Base-by-base conservation (phyloP, 2,797 vertebrate species). In the Acropternis orthonyx region DNA sequence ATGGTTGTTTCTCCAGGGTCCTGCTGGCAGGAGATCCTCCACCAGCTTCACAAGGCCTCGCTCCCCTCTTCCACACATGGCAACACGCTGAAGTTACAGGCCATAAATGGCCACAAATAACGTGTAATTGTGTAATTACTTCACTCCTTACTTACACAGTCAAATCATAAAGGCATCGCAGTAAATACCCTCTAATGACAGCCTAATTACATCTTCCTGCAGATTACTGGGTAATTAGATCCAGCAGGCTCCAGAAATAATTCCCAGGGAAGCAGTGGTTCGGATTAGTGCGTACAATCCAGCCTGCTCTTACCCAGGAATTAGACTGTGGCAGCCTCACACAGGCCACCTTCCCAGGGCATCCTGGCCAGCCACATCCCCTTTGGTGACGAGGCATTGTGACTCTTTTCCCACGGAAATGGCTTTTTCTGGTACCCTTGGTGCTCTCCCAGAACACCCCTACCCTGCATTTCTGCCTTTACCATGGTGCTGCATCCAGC, bases 201-300 rank as follows among this genome's bases (percentile, higher is more conserved):
- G 94, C 92, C 93, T 97, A 97, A 97, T 97, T 97, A 97, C 95
- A 89, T 96, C 96, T 97, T 95, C 96, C 97, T 97, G 93, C 94
- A 96, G 96, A 97, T 96, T 97, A 96, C 96, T 36, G 91, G 89
- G 89, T 97, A 97, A 96, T 96, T 97, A 97, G 96, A 97, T 96
- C 95, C 92, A 96, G 92, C 93, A 96, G 94, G 94, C 92, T 96
- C 95, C 96, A 95, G 93, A 96, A 97, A 96, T 97, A 97, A 97
- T 97, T 97, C 97, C 93, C 95, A 93, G 94, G 56, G 95, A 96
- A 96, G 93, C 78, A 55, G 92, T 37, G 8, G 88, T 88, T 95
- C 3, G 13, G 97, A 97, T 97, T 96, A 97, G 92, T 11, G 11
- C 1, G 5, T 61, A 86, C 95, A 97, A 96, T 88, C 97, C 89